These are phyloP conservation scores for Platorchestia sp. DNA, from an alignment of 1,140 invertebrate genomes.

Conservation along the genomic window DNA sequence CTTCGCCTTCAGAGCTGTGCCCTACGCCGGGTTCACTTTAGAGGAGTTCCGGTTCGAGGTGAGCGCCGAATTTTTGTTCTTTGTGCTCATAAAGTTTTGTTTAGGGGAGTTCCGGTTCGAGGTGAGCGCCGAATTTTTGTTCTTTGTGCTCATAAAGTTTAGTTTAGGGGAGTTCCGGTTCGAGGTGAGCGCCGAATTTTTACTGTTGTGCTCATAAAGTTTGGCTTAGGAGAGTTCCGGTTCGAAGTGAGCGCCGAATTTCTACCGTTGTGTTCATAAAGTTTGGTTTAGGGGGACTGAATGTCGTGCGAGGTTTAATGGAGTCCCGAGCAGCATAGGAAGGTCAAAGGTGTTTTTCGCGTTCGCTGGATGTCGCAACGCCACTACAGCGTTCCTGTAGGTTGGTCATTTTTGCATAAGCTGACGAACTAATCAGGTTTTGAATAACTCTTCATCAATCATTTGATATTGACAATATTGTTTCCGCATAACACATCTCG, in stretches of 20 bases:
- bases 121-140: neutral
- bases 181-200: neutral
- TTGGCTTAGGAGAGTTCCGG: neutral
- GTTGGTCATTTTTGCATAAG: too few relatives aligned
- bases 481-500: too few relatives aligned
- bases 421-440: too few relatives aligned
- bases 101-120: constrained; percentile 34
- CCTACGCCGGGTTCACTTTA: neutral
- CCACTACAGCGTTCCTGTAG: too few relatives aligned
- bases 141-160: neutral
- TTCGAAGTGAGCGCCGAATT: constrained; percentile 17
- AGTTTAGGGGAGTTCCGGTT: constrained; percentile 15
- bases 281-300: neutral
- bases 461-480: too few relatives aligned
- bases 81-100: neutral
- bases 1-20: constrained; percentile 54
- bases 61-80: neutral
- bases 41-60: constrained; percentile 53
- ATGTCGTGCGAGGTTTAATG: too few relatives aligned
- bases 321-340: too few relatives aligned
- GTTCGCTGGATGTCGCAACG: too few relatives aligned
- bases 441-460: too few relatives aligned
- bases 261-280: neutral
- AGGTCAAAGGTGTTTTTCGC: too few relatives aligned
- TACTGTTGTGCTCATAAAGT: neutral